Evolutionary conservation across 2,888 invertebrate genomes (phyloP).

Genomic region (Mycalesis mineus): DNA sequence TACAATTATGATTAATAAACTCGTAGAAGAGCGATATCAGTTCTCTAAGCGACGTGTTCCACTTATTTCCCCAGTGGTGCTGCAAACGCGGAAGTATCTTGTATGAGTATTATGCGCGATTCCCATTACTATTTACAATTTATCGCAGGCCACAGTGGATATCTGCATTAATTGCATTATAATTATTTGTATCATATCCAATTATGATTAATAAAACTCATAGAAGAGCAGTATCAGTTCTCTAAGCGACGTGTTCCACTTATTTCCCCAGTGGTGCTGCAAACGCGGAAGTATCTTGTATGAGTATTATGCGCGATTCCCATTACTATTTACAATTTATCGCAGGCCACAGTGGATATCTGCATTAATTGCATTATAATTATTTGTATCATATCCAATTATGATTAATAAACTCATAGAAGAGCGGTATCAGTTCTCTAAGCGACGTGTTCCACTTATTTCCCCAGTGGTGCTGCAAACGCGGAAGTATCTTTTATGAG

Average conservation of each 20-base stretch:
- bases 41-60: slow-evolving; percentile 25
- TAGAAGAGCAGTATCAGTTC: slow-evolving; percentile 25
- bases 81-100: slow-evolving; percentile 25
- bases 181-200: too few relatives aligned
- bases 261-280: slow-evolving; percentile 21
- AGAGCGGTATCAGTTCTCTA: slow-evolving; percentile 24
- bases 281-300: slow-evolving; percentile 25
- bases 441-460: slow-evolving; percentile 27
- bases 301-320: slow-evolving; percentile 20
- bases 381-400: too few relatives aligned
- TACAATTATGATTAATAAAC: too few relatives aligned
- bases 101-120: slow-evolving; percentile 15
- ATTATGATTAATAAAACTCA: slow-evolving; percentile 25
- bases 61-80: slow-evolving; percentile 23
- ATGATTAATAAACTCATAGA: slow-evolving; percentile 27
- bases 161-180: too few relatives aligned
- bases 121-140: slow-evolving; percentile 27
- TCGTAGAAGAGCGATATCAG: slow-evolving; percentile 25
- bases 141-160: slow-evolving; percentile 26
- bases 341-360: slow-evolving; percentile 26
- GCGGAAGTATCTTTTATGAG: slow-evolving; percentile 22
- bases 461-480: slow-evolving; percentile 19
- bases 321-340: slow-evolving; percentile 27
- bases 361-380: slow-evolving; percentile 23
- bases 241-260: slow-evolving; percentile 27